Evolutionary conservation across 2,888 invertebrate genomes (phyloP).

Genomic region (Acleris emargana): DNA sequence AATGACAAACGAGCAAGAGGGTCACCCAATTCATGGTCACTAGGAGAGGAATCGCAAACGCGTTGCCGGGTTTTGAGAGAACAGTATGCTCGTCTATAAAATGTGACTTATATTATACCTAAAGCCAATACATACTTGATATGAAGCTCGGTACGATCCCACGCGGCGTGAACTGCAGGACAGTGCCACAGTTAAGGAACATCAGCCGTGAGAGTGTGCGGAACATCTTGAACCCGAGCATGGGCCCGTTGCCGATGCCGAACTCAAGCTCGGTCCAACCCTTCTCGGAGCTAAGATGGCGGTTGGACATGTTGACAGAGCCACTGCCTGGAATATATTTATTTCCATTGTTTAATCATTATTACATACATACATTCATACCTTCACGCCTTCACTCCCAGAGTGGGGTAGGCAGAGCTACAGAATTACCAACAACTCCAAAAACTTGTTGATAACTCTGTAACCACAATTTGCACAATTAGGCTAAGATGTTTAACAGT

Average conservation of each 20-base stretch:
- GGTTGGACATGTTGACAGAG: slow-evolving; percentile 89
- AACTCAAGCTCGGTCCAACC: slow-evolving; percentile 95
- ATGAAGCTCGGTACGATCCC: slow-evolving; percentile 90
- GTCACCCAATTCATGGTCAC: too few relatives aligned
- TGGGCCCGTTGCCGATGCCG: slow-evolving; percentile 93
- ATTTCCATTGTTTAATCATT: not conserved
- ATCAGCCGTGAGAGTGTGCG: slow-evolving; percentile 88
- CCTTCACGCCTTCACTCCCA: too few relatives aligned
- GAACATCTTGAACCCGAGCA: slow-evolving; percentile 90
- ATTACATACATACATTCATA: too few relatives aligned
- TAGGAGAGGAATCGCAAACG: too few relatives aligned
- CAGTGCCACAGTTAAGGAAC: slow-evolving; percentile 90
- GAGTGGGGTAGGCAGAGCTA: too few relatives aligned
- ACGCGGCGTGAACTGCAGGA: slow-evolving; percentile 89
- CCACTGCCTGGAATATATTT: slow-evolving; percentile 84
- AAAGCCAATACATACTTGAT: slow-evolving; percentile 85
- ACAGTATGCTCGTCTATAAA: not conserved
- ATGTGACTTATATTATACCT: not conserved
- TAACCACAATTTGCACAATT: too few relatives aligned
- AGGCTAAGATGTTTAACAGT: too few relatives aligned
- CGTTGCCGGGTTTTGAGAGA: too few relatives aligned
- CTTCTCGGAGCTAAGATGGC: slow-evolving; percentile 91
- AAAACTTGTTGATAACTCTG: too few relatives aligned
- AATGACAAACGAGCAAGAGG: too few relatives aligned
- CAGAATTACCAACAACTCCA: too few relatives aligned